Base-by-base conservation (phyloP, 1,140 invertebrate species). In the Sesamia nonagrioides region DNA sequence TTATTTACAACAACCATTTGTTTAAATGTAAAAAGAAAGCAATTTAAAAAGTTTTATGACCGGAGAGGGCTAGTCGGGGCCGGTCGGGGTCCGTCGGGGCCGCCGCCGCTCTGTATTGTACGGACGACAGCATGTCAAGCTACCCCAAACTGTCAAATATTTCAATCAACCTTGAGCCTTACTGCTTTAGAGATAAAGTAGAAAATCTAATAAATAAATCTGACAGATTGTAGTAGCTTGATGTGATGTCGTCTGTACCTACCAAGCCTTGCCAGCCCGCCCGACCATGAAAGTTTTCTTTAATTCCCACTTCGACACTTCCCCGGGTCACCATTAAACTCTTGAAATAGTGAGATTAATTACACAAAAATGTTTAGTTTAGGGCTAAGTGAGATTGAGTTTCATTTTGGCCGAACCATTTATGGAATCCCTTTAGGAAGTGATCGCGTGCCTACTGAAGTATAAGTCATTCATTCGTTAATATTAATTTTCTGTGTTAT, bases 11-110 rank as follows among this genome's bases (percentile, higher is more conserved):
- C 71, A 42, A 45, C 54, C 71, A 73, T 73, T 73, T 73, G 45
- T 73, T 73, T 73, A 73, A 73, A 58, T 58, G 71, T 73, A 58
- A 73, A 56, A 73, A 42, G 71, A 73, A 73, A 73, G 71, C 71
- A 73, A 56, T 73, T 58, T 73, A 73, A 73, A 72, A 73, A 73
- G 71, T 73, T 73, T 73, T 73, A 73, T 73, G 71, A 37, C 27
- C 50, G 69, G 45, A 2, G 42, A 13, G 63, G 17, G 18, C 35
- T 40, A n/a, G 35, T 33, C n/a, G 63, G 42, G 42, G 42, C 42
- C 42, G 9, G 42, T 0, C 13, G 45, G 45, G 45, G 45, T 11
- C 42, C 7, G 58, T 15, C 13, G 21, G 63, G 15, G 9, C 17
- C n/a, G n/a, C 5, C 6, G 15, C 35, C 18, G 40, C 27, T 69